A percentile compares a stretch with the other conserved stretches of the same genome.
These are phyloP conservation scores for Pherbina coryleti DNA, from an alignment of 2,888 invertebrate species.

Conservation along the genomic window DNA sequence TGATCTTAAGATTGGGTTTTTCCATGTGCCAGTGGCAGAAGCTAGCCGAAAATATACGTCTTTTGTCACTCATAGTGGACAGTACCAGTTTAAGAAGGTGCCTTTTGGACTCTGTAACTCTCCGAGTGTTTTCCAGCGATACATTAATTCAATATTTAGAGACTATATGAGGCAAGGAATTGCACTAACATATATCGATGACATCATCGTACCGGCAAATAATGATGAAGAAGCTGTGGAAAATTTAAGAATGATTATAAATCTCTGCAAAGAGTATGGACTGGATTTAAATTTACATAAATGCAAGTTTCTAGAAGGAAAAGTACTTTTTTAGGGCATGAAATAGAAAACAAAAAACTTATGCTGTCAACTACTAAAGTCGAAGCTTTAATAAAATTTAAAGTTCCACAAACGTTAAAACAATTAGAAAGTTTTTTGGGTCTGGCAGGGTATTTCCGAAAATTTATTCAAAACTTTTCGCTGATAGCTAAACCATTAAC, in stretches of 20 bases:
- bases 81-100: slow-evolving; percentile 54
- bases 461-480: background rate
- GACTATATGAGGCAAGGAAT: slow-evolving; percentile 37
- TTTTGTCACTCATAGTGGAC: slow-evolving; percentile 58
- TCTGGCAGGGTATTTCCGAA: too few relatives aligned
- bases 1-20: slow-evolving; percentile 59
- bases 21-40: slow-evolving; percentile 57
- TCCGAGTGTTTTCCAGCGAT: slow-evolving; percentile 54
- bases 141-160: slow-evolving; percentile 49
- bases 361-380: background rate
- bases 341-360: background rate
- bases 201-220: background rate
- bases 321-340: background rate
- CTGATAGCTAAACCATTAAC: background rate
- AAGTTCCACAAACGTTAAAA: background rate
- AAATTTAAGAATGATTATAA: background rate
- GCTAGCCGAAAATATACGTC: slow-evolving; percentile 54
- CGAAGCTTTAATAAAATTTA: background rate
- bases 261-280: background rate
- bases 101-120: slow-evolving; percentile 65
- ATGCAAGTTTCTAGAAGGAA: background rate
- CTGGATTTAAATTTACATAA: background rate
- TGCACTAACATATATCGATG: slow-evolving; percentile 45
- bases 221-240: background rate
- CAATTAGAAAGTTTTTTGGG: background rate